Evolutionary conservation across 2,888 invertebrate genomes (phyloP).

Genomic region (Eristalis tenax): DNA sequence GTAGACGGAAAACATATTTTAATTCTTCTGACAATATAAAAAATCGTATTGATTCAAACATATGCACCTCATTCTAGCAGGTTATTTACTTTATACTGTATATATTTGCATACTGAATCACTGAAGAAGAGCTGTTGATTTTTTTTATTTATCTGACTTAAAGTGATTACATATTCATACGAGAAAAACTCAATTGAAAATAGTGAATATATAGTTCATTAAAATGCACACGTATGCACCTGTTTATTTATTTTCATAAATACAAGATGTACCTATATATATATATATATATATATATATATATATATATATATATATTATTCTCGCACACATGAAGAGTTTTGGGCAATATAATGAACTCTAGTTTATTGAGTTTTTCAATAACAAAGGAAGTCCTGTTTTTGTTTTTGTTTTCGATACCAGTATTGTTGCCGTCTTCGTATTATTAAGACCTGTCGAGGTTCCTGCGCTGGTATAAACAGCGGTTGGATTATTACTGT

Average conservation of each 20-base stretch:
- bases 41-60: not conserved
- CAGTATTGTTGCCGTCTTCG: constrained; percentile 81
- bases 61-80: not conserved
- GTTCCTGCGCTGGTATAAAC: constrained; percentile 43
- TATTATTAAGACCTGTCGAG: constrained; percentile 70
- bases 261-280: not conserved
- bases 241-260: not conserved
- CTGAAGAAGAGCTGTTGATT: not conserved
- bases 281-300: too few species aligned
- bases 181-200: not conserved
- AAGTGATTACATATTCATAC: not conserved
- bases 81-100: not conserved
- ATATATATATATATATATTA: not conserved
- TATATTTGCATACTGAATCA: not conserved
- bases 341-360: not conserved
- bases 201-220: not conserved
- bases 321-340: not conserved
- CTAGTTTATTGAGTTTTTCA: constrained; percentile 81
- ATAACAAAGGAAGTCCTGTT: constrained; percentile 81
- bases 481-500: constrained; percentile 55
- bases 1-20: not conserved
- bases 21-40: not conserved
- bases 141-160: not conserved
- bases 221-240: not conserved
- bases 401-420: constrained; percentile 82